These are phyloP conservation scores for Tachypleus tridentatus DNA, from an alignment of 1,140 invertebrate genomes.

Conservation along the genomic window DNA sequence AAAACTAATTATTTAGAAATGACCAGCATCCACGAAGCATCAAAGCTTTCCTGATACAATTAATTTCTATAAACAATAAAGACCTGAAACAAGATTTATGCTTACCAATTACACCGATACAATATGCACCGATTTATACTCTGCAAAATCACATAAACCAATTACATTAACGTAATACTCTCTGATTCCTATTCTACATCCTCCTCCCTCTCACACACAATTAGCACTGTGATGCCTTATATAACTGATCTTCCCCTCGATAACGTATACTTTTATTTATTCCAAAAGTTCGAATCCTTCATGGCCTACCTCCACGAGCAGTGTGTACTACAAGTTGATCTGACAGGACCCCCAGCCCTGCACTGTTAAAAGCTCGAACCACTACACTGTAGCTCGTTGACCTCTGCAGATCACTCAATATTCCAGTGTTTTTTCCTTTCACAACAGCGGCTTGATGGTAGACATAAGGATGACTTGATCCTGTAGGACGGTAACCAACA, in stretches of 20 bases:
- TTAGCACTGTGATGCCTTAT: background rate
- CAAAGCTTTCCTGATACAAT: no score
- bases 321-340: constrained; percentile 77
- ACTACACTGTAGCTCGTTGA: constrained; percentile 91
- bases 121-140: background rate
- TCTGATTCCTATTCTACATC: background rate
- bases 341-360: constrained; percentile 78
- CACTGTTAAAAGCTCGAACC: constrained; percentile 86
- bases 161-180: background rate
- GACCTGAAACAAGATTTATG: no score
- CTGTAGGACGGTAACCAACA: no score
- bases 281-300: background rate
- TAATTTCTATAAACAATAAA: no score
- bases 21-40: no score
- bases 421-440: no score
- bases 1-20: no score
- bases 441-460: no score
- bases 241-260: background rate
- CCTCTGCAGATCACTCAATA: constrained; percentile 41
- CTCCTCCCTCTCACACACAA: background rate
- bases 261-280: background rate
- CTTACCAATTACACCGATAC: background rate
- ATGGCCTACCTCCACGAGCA: constrained; percentile 53
- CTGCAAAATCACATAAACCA: background rate
- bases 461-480: no score